These are phyloP conservation scores for Globodera ellingtonae DNA, from an alignment of 1,140 invertebrate genomes.

Conservation along the genomic window DNA sequence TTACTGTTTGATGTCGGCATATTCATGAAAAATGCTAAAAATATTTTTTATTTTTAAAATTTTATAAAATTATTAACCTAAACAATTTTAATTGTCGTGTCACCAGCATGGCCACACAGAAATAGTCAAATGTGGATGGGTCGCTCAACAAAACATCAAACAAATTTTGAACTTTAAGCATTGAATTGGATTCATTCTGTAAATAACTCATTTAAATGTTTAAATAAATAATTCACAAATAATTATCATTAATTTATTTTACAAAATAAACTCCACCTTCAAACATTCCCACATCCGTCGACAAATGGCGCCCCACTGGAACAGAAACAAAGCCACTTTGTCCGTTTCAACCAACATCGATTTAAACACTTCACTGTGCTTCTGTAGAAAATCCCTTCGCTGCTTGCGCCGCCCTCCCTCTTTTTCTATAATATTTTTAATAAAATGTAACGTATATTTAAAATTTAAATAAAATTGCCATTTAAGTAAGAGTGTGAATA, in stretches of 20 bases:
- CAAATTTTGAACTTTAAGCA: background rate
- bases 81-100: conserved; percentile 18
- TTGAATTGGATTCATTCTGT: background rate
- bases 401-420: background rate
- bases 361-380: background rate
- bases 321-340: background rate
- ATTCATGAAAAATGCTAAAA: conserved; percentile 15
- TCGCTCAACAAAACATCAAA: background rate
- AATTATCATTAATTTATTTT: no score
- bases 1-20: conserved; percentile 2
- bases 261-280: background rate
- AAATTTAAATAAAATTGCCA: background rate
- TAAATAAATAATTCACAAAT: no score
- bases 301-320: background rate
- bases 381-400: background rate
- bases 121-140: conserved; percentile 4
- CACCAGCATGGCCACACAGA: conserved; percentile 8
- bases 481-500: no score
- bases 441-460: background rate
- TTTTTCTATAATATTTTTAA: background rate
- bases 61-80: background rate
- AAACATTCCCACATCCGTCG: background rate
- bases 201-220: background rate
- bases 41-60: background rate
- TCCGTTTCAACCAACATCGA: background rate